These are phyloP conservation scores for Lycodopsis pacificus DNA, from an alignment of 2,797 vertebrate genomes.

Conservation along the genomic window DNA sequence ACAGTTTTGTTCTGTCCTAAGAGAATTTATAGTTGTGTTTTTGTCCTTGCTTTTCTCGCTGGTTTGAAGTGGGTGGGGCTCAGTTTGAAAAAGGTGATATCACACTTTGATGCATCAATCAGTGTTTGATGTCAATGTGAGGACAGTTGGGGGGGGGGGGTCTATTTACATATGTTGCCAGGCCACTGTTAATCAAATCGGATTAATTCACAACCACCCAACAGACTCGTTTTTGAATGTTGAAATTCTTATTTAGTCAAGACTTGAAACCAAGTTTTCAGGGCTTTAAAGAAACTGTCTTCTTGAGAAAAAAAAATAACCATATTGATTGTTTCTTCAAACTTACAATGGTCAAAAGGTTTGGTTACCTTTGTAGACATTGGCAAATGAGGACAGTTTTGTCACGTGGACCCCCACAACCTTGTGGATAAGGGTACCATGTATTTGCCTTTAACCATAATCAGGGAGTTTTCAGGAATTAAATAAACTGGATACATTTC, in stretches of 20 bases:
- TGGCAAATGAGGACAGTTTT: not conserved
- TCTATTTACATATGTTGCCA: not conserved
- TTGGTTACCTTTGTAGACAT: not conserved
- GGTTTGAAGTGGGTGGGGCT: not conserved
- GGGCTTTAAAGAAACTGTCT: not conserved
- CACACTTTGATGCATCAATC: not conserved
- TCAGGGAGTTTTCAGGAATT: not conserved
- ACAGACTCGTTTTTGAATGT: not conserved
- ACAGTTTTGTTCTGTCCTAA: not conserved
- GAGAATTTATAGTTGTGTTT: not conserved
- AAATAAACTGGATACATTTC: not conserved
- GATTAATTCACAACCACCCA: not conserved
- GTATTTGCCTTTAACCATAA: not conserved
- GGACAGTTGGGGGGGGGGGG: not conserved
- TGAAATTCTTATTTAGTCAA: not conserved
- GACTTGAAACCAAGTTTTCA: not conserved
- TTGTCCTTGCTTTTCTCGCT: not conserved
- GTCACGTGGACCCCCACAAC: not conserved
- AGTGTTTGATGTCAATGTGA: not conserved
- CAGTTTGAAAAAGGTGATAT: not conserved
- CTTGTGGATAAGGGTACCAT: not conserved
- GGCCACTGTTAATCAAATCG: not conserved
- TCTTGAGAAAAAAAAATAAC: not conserved
- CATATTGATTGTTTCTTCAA: not conserved
- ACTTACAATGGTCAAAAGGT: not conserved